Evolutionary conservation across 2,113 vertebrate species (phyloP), one percentile per base, ranked within the genome.

Genomic region (Kobus ellipsiprymnus): DNA sequence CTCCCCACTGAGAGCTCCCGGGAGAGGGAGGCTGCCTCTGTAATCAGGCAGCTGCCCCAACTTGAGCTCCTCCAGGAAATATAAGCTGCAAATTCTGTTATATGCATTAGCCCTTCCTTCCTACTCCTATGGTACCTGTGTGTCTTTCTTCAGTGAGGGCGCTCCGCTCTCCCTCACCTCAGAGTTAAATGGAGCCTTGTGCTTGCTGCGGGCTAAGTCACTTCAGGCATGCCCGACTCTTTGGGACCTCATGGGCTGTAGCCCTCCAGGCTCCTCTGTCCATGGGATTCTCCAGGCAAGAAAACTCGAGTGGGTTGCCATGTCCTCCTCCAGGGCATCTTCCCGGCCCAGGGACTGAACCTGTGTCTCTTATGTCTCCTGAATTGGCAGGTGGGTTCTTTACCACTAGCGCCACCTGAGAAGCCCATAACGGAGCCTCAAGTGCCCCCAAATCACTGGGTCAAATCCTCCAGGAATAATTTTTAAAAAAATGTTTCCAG

Each of bases 111-210:
- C 46, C 9, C 3, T 44, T 25, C 62, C 62, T 77, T 85, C 78
- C 13, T 40, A 0, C 30, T 52, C n/a, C 4, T 3, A 0, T 16
- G 21, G 27, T 17, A 14, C 40, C 29, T 14, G 2, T 8, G 17
- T 16, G 33, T 50, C 59, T 80, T 54, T 19, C 92, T 84, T 33
- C 64, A 16, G 30, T 10, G 25, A 85, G 36, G 46, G 14, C 55
- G 12, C 50, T 16, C 46, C 27, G 16, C 60, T 87, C 50, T 74
- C 80, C 33, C 62, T 84, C 12, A 29, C 48, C 27, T 57, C 57
- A 21, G 46, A 82, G 46, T 91, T 86, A 74, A 95, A 90, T 15
- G 80, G 54, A 55, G 64, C n/a, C 95, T 46, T 44, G 40, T 27
- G 74, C 40, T 46, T 44, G 23, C 71, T 77, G 71, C 12, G 0